Evolutionary conservation across 2,888 invertebrate species (phyloP), one percentile per base, ranked within the genome.

Genomic region (Lepetodrilus schrolli): DNA sequence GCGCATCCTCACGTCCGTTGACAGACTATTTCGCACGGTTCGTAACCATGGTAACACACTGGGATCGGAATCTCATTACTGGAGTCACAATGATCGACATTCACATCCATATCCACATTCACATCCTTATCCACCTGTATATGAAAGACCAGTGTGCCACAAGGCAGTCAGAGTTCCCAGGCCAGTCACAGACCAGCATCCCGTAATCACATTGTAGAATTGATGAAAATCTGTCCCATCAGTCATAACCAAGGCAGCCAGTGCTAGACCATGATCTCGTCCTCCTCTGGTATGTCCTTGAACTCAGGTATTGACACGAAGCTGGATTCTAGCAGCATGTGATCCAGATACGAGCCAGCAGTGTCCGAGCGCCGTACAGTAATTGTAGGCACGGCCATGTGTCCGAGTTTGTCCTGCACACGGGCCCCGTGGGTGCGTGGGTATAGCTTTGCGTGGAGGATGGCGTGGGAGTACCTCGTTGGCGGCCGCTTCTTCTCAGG

Each of bases 401-500:
- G 23, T 10, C 66, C 72, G 21, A 66, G 37, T 21, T 76, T 69
- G n/a, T 78, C 78, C 8, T 70, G 66, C 17, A 69, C 48, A 48
- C 69, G 26, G 20, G 58, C 68, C 4, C 30, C 69, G 7, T 38
- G 43, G 17, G 68, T 36, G 20, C 23, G 26, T 23, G 26, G 30
- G 17, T 43, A 20, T 23, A 30, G 38, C 51, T 49, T 17, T 36
- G 65, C 34, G 10, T 43, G 68, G 7, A 66, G 76, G 36, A 76
- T 72, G 38, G 37, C 73, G 30, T 23, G 21, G 36, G 34, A 48
- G 49, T 78, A 78, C 68, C 70, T 73, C n/a, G 73, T 73, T 13
- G 84, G 84, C 7, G 76, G 80, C n/a, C n/a, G n/a, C 20, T 84
- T 75, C 66, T 78, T 81, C 4, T 51, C 73, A 36, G 83, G 81